Base-by-base conservation (phyloP, 2,113 vertebrate species). In the Xyrauchen texanus region DNA sequence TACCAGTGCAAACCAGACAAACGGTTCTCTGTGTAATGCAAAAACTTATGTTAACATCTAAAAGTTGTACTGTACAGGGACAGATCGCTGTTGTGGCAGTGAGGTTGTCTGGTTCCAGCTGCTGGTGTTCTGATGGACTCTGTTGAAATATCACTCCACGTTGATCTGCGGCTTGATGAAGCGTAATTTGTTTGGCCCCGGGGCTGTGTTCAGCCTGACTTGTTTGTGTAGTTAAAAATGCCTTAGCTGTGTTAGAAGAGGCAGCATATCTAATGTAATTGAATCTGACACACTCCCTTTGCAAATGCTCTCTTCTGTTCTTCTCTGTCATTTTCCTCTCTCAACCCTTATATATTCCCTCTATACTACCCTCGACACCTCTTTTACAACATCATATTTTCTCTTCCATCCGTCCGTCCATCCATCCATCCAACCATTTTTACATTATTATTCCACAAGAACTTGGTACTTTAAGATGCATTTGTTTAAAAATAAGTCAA, bases 201-300 rank as follows among this genome's bases (percentile, higher is more conserved):
- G 70, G 65, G 71, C 13, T 68, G 64, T 71, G 72, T 71, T 66
- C 47, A 63, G 51, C 64, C 60, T 79, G 77, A 75, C 47, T 51
- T 70, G 77, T 77, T 80, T 83, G 67, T 70, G 53, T 13, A 76
- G 65, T 83, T 79, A 79, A 74, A 79, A 69, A 46, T 61, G 70
- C 68, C 77, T 76, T 21, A 55, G 47, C 57, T 42, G 15, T 12
- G 44, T 5, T n/a, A 49, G 60, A 60, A 68, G 63, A 68, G 64
- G 55, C 42, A 4, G 71, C 76, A 79, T 79, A 47, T 68, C 46
- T 79, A 82, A 79, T 53, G 53, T 49, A 64, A 68, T 79, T 68
- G 64, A 75, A 51, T 76, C 60, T 73, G 66, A 49, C 77, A 51
- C 71, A 2, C 34, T n/a, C 10, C 8, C n/a, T 46, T 44, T 16